Base-by-base conservation (phyloP, 2,888 invertebrate species). In the Pollenia amentaria region DNA sequence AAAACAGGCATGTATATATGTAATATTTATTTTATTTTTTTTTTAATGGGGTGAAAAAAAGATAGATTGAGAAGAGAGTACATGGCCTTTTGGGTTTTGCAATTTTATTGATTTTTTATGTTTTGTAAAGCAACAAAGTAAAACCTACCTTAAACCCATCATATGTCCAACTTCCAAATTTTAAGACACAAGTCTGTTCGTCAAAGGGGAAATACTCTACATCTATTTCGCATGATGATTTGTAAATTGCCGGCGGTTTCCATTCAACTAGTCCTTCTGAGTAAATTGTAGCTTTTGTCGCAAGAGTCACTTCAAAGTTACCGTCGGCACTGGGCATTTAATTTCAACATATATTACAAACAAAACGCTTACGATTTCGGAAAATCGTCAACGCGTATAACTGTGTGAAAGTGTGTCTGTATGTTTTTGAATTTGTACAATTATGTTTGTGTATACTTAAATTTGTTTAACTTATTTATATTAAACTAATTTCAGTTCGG, bases 191-290 rank as follows among this genome's bases (percentile, higher is more conserved):
- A 94, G 98, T 98, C 95, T 98, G 98, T 95, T 97, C 97, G 95
- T 98, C 98, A 96, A 98, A 98, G 93, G 98, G 98, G 95, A 98
- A 98, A 96, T 97, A 98, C 95, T 98, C 97, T 95, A 98, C 97
- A 95, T 98, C 97, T 94, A 98, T 98, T 94, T 97, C 97, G 95
- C 98, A 98, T 94, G 97, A 97, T 94, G 98, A 98, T 95, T 98
- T 99, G 96, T 98, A 99, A 94, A 99, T 98, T 94, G 98, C 98
- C 91, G 99, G 99, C 91, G 99, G 99, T 95, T 98, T 98, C 98
- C 98, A 98, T 94, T 97, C 96, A 94, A 98, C 98, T 94, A 96
- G 95, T 93, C 98, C 98, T 94, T 96, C 97, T 95, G 96, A 95
- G 96, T 97, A 97, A 94, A 98, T 97, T 91, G 97, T 97, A 92